Evolutionary conservation across 2,113 vertebrate species (phyloP), one percentile per base, ranked within the genome.

Genomic region (Cygnus buccinator): DNA sequence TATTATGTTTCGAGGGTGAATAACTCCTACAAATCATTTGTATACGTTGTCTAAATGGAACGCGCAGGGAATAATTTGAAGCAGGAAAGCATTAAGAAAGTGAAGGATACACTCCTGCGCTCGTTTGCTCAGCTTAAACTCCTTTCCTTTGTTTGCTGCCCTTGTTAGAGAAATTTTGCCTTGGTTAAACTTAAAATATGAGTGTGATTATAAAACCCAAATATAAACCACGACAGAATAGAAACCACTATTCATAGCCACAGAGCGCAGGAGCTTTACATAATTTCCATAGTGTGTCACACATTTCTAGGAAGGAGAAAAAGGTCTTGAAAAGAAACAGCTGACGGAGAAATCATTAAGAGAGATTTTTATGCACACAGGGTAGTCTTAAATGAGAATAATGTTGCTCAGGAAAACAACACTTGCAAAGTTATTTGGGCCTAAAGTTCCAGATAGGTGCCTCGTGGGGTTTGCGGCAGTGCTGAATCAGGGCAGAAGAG

Each of bases 171-270:
- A 35, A 96, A 96, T 92, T 89, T 84, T 90, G 92, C 90, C 92
- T 97, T 44, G 73, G 92, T 96, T 95, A 78, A 89, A 93, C 90
- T 93, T 96, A 96, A 96, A 96, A 96, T 94, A 95, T 84, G 95
- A 84, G 90, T 65, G 90, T 96, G 95, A 97, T 96, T 97, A 96
- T 92, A 72, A 90, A 92, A 10, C 68, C 95, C 90, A 96, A 96
- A 94, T 95, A 94, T 92, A 96, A 97, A 95, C 86, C 83, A 76
- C 89, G 79, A 63, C 23, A 80, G 86, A 90, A 86, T 26, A 92
- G 86, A 90, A 95, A 68, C 90, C 90, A 78, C 90, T 92, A 95
- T 93, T 95, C 95, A 90, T 72, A 95, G 95, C 20, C 86, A 62
- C 6, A 5, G 83, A 90, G 73, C 84, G 85, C 92, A 81, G 83